These are phyloP conservation scores for Cecidostiba fungosa DNA, from an alignment of 2,888 invertebrate genomes.

Conservation along the genomic window DNA sequence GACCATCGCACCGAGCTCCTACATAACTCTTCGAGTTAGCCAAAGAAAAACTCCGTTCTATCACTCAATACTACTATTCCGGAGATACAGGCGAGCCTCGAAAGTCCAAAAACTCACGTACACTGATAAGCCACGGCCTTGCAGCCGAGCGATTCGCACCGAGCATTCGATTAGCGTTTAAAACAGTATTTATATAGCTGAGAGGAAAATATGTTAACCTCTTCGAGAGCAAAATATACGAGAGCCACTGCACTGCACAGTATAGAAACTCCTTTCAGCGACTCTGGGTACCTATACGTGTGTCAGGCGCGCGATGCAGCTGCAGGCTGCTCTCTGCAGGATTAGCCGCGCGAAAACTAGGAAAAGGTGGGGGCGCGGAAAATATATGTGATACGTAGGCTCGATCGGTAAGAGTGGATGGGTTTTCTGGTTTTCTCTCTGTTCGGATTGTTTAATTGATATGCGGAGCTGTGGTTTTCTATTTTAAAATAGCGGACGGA, in stretches of 20 bases:
- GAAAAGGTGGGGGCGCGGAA: not conserved
- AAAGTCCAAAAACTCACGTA: not conserved
- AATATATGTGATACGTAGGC: not conserved
- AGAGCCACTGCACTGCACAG: too few relatives aligned
- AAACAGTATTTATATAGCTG: conserved; percentile 6
- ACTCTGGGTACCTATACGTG: not conserved
- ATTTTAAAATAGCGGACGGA: not conserved
- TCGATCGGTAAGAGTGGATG: conserved; percentile 6
- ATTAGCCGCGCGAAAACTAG: not conserved
- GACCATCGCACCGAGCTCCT: conserved; percentile 69
- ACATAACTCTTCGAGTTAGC: conserved; percentile 41
- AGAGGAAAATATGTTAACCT: not conserved
- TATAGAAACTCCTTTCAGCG: too few relatives aligned
- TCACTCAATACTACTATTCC: not conserved
- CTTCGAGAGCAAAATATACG: not conserved
- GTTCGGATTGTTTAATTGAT: not conserved
- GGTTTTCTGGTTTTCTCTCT: not conserved
- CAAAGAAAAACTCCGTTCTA: not conserved
- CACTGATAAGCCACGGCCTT: not conserved
- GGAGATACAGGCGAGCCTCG: not conserved
- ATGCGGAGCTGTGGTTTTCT: not conserved
- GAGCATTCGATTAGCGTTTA: not conserved
- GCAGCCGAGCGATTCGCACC: not conserved
- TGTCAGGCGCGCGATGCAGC: not conserved
- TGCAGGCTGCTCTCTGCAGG: not conserved